Evolutionary conservation across 2,888 invertebrate species (phyloP).

Genomic region (Marronus borbonicus): DNA sequence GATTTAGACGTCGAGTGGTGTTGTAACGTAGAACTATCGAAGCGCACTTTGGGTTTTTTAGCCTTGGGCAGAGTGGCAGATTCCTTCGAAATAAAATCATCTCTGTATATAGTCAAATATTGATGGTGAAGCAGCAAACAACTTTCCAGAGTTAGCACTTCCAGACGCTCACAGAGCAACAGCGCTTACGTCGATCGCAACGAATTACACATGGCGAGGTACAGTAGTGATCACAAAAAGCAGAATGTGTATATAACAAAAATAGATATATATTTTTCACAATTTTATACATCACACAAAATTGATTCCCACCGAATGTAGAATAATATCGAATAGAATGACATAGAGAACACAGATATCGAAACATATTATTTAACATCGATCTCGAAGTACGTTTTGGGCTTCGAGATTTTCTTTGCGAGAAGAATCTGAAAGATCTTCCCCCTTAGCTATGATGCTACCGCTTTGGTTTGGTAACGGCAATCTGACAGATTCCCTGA

Average conservation of each 20-base stretch:
- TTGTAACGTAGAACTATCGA: conserved; percentile 59
- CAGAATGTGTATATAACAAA: conserved; percentile 61
- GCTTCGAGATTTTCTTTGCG: not conserved
- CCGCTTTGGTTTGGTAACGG: not conserved
- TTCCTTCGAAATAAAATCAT: conserved; percentile 56
- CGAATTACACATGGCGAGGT: not conserved
- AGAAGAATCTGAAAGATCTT: conserved; percentile 35
- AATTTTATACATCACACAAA: conserved; percentile 51
- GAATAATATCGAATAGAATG: conserved; percentile 39
- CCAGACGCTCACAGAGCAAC: conserved; percentile 8
- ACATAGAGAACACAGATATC: conserved; percentile 40
- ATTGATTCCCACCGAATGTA: conserved; percentile 50
- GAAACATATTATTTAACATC: conserved; percentile 41
- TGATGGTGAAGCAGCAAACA: not conserved
- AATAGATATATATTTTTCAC: conserved; percentile 64
- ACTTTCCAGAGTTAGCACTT: not conserved
- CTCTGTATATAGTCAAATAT: not conserved
- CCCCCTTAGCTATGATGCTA: not conserved
- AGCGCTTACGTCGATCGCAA: not conserved
- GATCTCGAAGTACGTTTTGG: conserved; percentile 6
- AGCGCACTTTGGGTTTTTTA: conserved; percentile 60
- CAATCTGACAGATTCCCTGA: conserved; percentile 34
- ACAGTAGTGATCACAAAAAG: conserved; percentile 16
- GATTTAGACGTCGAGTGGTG: conserved; percentile 17
- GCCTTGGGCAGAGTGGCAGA: conserved; percentile 65